Percentiles rank a stretch among this genome's conserved stretches.
Conservation (phyloP, 1,140 invertebrate genomes). For the Arctopsyche grandis region DNA sequence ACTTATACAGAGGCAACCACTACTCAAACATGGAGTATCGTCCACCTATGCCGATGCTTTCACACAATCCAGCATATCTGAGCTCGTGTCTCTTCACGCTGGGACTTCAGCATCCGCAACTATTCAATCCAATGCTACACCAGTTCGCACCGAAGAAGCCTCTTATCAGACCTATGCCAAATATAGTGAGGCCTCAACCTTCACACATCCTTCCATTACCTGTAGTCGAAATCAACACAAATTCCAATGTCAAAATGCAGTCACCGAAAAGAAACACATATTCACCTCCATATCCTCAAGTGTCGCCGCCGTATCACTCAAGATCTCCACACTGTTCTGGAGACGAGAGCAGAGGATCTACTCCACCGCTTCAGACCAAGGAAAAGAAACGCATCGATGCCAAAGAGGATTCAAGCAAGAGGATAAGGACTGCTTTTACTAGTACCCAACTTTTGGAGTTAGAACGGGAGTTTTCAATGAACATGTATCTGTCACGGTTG, state of each 20-base stretch:
- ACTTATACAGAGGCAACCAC: slow-evolving; percentile 59
- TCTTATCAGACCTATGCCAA: slow-evolving; percentile 55
- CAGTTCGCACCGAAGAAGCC: slow-evolving; percentile 50
- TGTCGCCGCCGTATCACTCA: slow-evolving; percentile 58
- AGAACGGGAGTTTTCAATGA: slow-evolving; percentile 90
- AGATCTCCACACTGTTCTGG: slow-evolving; percentile 58
- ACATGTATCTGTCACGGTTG: slow-evolving; percentile 90
- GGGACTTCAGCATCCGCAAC: slow-evolving; percentile 70
- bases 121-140: slow-evolving; percentile 61
- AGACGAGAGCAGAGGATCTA: slow-evolving; percentile 66
- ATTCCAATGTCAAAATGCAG: slow-evolving; percentile 10
- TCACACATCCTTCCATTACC: slow-evolving; percentile 53
- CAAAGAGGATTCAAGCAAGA: slow-evolving; percentile 74
- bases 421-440: slow-evolving; percentile 92
- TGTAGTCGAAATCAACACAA: slow-evolving; percentile 57
- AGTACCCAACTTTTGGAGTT: slow-evolving; percentile 90
- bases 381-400: slow-evolving; percentile 60
- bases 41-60: slow-evolving; percentile 66
- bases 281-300: slow-evolving; percentile 61
- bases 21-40: slow-evolving; percentile 60
- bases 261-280: slow-evolving; percentile 57
- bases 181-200: slow-evolving; percentile 54
- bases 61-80: slow-evolving; percentile 69
- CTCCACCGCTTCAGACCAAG: slow-evolving; percentile 68
- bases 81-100: slow-evolving; percentile 71